These are phyloP conservation scores for Graptemys geographica DNA, from an alignment of 2,797 vertebrate species.

Conservation along the genomic window DNA sequence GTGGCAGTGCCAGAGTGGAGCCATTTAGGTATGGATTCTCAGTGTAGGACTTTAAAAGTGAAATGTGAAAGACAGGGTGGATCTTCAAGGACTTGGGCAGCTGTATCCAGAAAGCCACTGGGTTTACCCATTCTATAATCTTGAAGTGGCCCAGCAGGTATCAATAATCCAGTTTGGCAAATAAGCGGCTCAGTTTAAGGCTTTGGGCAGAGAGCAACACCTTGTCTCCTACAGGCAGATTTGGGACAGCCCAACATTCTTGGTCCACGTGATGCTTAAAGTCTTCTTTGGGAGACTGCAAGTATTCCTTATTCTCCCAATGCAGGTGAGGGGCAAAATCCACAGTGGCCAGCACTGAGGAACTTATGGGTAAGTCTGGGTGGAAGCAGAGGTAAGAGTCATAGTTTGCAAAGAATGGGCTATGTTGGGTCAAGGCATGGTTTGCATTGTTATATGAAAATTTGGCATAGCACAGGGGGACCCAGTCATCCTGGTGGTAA, in stretches of 20 bases:
- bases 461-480: too few relatives aligned
- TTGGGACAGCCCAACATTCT: neutral
- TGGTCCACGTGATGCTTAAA: neutral
- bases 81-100: too few relatives aligned
- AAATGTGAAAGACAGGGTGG: too few relatives aligned
- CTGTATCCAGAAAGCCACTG: too few relatives aligned
- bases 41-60: too few relatives aligned
- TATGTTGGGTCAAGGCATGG: neutral
- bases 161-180: neutral
- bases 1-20: too few relatives aligned
- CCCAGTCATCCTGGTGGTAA: neutral
- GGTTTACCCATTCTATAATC: neutral
- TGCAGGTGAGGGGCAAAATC: too few relatives aligned
- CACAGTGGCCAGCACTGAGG: neutral
- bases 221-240: neutral
- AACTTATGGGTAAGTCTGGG: neutral
- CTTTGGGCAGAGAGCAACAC: neutral
- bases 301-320: neutral
- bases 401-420: neutral
- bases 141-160: neutral
- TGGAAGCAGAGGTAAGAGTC: neutral
- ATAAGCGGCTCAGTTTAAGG: neutral
- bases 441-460: neutral
- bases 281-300: too few relatives aligned
- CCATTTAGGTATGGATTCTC: too few relatives aligned